phyloP scores from a whole-genome alignment of 2,888 invertebrate species.

The Erpobdella octoculata region DNA sequence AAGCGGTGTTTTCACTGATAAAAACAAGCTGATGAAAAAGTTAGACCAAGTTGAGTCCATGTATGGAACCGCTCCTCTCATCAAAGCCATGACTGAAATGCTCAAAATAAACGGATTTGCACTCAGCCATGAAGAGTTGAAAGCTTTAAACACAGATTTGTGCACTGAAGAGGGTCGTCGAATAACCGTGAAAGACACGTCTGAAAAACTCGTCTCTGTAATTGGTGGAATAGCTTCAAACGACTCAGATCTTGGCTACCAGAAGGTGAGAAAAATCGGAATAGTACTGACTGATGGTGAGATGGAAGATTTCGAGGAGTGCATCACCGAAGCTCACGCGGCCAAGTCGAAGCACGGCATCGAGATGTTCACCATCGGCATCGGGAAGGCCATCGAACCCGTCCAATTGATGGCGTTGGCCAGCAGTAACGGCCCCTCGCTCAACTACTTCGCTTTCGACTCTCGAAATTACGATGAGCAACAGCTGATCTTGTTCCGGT shows the following conservation, averaged over 20 bases:
- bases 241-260: not conserved
- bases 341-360: not conserved
- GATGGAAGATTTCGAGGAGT: not conserved
- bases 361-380: not conserved
- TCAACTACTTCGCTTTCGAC: slow-evolving; percentile 14
- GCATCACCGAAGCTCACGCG: not conserved
- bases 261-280: not conserved
- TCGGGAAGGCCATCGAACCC: slow-evolving; percentile 9
- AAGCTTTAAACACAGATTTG: not conserved
- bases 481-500: too few relatives aligned
- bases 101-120: not conserved
- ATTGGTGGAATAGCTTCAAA: not conserved
- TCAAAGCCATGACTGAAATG: slow-evolving; percentile 4
- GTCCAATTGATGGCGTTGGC: slow-evolving; percentile 20
- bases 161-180: too few relatives aligned
- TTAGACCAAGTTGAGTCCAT: slow-evolving; percentile 15
- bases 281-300: not conserved
- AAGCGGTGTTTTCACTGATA: slow-evolving; percentile 1
- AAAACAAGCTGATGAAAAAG: not conserved
- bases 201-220: not conserved
- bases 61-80: not conserved
- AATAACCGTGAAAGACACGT: too few relatives aligned
- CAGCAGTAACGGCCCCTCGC: not conserved
- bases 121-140: not conserved
- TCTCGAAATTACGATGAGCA: too few relatives aligned